These are phyloP conservation scores for Erpornis zantholeuca DNA, from an alignment of 2,113 vertebrate species.

Conservation along the genomic window DNA sequence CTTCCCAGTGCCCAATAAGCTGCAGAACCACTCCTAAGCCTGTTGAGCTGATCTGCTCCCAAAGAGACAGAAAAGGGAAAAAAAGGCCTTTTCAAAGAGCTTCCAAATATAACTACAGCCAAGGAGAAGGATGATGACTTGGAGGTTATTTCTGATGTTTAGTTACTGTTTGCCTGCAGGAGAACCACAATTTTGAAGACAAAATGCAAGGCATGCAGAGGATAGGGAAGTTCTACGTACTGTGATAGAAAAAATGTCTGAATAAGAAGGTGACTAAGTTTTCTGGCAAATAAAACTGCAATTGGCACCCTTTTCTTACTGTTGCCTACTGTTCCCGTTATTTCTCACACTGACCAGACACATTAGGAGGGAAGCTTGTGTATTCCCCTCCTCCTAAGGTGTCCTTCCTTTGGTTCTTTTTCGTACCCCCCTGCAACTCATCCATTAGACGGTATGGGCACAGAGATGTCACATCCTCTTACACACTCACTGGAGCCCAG, in stretches of 20 bases:
- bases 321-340: neutral
- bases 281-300: neutral
- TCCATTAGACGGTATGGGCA: neutral
- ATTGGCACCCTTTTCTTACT: neutral
- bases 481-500: neutral
- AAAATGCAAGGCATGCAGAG: neutral
- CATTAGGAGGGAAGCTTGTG: neutral
- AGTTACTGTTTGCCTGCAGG: neutral
- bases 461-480: neutral
- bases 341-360: neutral
- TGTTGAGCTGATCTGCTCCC: neutral
- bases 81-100: neutral
- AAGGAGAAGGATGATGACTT: neutral
- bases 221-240: neutral
- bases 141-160: neutral
- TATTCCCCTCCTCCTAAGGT: neutral
- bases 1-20: neutral
- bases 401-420: neutral
- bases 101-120: neutral
- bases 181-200: neutral
- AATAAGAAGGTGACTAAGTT: neutral
- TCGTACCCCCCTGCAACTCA: neutral
- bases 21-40: neutral
- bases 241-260: neutral
- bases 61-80: fast-evolving